Base-by-base conservation (phyloP, 2,888 invertebrate genomes). In the Hypsopygia costalis region DNA sequence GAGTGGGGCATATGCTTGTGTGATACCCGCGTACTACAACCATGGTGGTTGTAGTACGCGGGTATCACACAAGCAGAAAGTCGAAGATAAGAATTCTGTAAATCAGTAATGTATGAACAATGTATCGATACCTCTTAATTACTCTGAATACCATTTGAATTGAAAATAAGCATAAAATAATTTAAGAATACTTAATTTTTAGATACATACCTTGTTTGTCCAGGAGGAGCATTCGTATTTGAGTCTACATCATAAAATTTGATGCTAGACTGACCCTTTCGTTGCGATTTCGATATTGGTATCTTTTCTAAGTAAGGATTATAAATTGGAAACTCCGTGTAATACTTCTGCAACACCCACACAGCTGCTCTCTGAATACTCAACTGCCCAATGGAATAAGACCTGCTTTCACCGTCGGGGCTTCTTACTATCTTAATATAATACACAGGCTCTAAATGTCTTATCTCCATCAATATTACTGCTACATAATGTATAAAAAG, bases 201-300 rank as follows among this genome's bases (percentile, higher is more conserved):
- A n/a, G 16, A 4, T 9, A 53, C 76, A 65, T 28, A 88, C 89
- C 89, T 77, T 5, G 94, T 92, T 62, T 94, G 95, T 43, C 93
- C 94, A 41, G 94, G 58, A 87, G 93, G 92, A 31, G 92, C 90
- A 37, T 92, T 90, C 1, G 91, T 87, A 55, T 91, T 93, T 0
- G 94, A 93, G 69, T 99, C 99, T 5, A 99, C 97, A 76, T 99
- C 98, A 80, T 99, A 99, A 74, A 98, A 97, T 80, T 99, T 99
- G 69, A 98, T 97, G 75, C 95, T 95, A 1, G 93, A 93, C 33
- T 94, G 93, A 0, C 92, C 92, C 55, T 93, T 93, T 71, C 95
- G 94, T 55, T 93, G 92, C 0, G 95, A 94, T 75, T 96, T 96
- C 0, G 95, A 94, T 52, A 95, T 94, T 0, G 97, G 97, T 62